These are phyloP conservation scores for Salpingus planirostris DNA, from an alignment of 2,888 invertebrate genomes.

Conservation along the genomic window DNA sequence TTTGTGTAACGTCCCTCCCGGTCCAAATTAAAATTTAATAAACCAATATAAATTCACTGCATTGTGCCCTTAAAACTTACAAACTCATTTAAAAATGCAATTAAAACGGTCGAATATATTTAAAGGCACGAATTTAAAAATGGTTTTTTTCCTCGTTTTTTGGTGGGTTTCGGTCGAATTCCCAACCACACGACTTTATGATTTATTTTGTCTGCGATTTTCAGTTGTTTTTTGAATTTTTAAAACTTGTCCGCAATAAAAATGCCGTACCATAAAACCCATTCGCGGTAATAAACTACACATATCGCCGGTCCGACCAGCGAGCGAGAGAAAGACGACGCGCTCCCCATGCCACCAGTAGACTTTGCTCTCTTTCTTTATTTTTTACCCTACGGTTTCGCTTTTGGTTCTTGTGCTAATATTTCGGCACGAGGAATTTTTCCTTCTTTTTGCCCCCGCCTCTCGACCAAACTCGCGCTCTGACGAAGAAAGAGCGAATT, in stretches of 20 bases:
- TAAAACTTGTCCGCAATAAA: constrained; percentile 41
- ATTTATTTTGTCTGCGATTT: constrained; percentile 43
- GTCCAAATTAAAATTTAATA: constrained; percentile 41
- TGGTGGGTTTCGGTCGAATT: too few species aligned
- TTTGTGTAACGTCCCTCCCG: constrained; percentile 2
- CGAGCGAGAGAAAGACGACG: too few species aligned
- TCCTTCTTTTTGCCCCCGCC: too few species aligned
- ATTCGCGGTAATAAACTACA: constrained; percentile 11
- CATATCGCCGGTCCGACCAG: constrained; percentile 7
- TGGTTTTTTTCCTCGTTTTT: constrained; percentile 8
- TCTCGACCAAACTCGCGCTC: too few species aligned
- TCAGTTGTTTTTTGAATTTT: constrained; percentile 42
- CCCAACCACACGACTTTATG: constrained; percentile 32
- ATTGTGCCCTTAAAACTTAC: constrained; percentile 29
- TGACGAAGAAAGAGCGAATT: too few species aligned
- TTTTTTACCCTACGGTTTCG: too few species aligned
- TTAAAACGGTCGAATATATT: constrained; percentile 36
- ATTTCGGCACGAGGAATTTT: constrained; percentile 7
- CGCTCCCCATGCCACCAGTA: too few species aligned
- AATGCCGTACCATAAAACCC: constrained; percentile 38
- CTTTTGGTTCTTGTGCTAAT: too few species aligned
- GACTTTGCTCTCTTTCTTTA: too few species aligned
- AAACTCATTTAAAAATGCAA: constrained; percentile 38
- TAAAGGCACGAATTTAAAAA: constrained; percentile 14
- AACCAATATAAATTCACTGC: constrained; percentile 42